These are phyloP conservation scores for Lacanobia oleracea DNA, from an alignment of 2,888 invertebrate species.

Conservation along the genomic window DNA sequence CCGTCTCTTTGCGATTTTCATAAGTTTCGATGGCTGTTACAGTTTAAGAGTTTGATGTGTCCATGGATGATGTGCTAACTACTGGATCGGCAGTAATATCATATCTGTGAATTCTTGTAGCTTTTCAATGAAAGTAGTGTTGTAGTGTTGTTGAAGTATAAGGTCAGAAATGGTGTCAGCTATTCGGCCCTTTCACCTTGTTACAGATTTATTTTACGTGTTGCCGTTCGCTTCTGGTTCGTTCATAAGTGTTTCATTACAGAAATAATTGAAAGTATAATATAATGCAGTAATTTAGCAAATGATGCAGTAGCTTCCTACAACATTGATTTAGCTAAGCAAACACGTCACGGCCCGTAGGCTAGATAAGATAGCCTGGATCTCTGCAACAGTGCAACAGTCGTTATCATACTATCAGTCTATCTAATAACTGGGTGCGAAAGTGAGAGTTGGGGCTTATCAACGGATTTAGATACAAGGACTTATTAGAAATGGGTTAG, in stretches of 20 bases:
- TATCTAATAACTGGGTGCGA: slow-evolving; percentile 31
- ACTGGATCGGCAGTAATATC: not conserved
- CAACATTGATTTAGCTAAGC: slow-evolving; percentile 54
- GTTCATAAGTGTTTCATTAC: not conserved
- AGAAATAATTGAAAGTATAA: not conserved
- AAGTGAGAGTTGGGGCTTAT: slow-evolving; percentile 46
- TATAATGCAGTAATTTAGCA: slow-evolving; percentile 20
- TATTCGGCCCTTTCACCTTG: not conserved
- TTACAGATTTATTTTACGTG: not conserved
- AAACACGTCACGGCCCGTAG: slow-evolving; percentile 54
- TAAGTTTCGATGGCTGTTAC: not conserved
- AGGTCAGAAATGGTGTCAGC: not conserved
- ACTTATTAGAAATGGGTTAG: slow-evolving; percentile 28
- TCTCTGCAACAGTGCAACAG: slow-evolving; percentile 38
- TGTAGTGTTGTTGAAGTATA: not conserved
- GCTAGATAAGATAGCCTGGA: slow-evolving; percentile 62
- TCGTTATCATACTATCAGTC: slow-evolving; percentile 41
- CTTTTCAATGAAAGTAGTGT: not conserved
- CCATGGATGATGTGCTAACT: not conserved
- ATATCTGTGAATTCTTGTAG: not conserved
- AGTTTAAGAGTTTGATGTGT: not conserved
- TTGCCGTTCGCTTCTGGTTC: not conserved
- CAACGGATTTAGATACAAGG: slow-evolving; percentile 17
- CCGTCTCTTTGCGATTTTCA: not conserved
- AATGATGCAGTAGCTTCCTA: slow-evolving; percentile 49